Evolutionary conservation across 2,888 invertebrate species (phyloP), one percentile per base, ranked within the genome.

Genomic region (Kryphioiulus occultus): DNA sequence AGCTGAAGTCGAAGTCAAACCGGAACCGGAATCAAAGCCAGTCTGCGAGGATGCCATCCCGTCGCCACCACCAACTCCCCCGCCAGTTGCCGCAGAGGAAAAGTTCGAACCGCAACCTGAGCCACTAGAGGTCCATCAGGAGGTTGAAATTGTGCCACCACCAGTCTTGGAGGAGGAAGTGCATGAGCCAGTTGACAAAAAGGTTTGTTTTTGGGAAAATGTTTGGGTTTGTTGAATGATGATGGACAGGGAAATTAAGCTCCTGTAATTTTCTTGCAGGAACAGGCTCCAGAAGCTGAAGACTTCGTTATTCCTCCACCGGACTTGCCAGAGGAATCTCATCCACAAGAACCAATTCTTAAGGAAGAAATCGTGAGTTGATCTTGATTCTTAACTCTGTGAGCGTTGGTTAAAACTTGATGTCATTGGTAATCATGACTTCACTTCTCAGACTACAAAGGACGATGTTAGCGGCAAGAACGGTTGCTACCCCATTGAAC

Each of bases 41-140:
- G 42, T 47, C 4, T 42, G 26, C 10, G 85, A 87, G 19, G 78
- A 39, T n/a, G 22, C 15, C 10, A 83, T 42, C 44, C 86, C 86
- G n/a, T 35, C 88, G 35, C 88, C 86, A 39, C 86, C 86, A 22
- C 88, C 88, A 15, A 42, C 86, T 39, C 86, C 86, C 1, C 59
- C 88, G n/a, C 85, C 85, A 30, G 88, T 68, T 35, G 78, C 35
- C 30, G n/a, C 53, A 7, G 44, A 85, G 19, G 30, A n/a, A 10
- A 39, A 42, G 32, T n/a, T n/a, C 22, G 87, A 85, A 35, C 35
- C 53, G 30, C 68, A 32, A 68, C 82, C 82, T 15, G 87, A 87
- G 82, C 22, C 12, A 15, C 32, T 35, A n/a, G 78, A 35, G 17
- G 47, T 39, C 30, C 12, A n/a, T 19, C 32, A 35, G 35, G 87